phyloP scores from a whole-genome alignment of 2,888 invertebrate genomes.

The Eupeodes latifasciatus region DNA sequence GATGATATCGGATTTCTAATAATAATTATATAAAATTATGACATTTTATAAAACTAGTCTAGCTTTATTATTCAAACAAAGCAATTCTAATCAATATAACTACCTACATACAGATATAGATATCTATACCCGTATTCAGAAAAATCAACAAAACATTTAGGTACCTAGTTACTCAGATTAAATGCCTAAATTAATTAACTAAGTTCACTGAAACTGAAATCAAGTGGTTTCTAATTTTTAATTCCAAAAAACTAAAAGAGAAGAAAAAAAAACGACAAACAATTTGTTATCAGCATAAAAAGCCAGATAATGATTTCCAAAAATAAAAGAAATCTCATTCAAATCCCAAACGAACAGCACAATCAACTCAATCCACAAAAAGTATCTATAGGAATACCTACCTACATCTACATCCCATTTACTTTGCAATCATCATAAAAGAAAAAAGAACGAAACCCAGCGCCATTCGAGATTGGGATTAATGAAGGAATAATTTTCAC shows the following conservation, averaged over 20 bases:
- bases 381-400: conserved; percentile 5
- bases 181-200: conserved; percentile 43
- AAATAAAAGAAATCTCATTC: conserved; percentile 19
- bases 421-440: conserved; percentile 57
- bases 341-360: conserved; percentile 31
- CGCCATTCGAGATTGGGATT: conserved; percentile 70
- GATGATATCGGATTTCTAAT: too few species aligned
- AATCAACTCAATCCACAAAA: conserved; percentile 17
- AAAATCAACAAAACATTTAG: conserved; percentile 16
- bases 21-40: too few species aligned
- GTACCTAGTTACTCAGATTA: conserved; percentile 19
- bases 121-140: conserved; percentile 40
- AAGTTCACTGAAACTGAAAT: conserved; percentile 32
- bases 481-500: conserved; percentile 73
- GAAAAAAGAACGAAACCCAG: conserved; percentile 36
- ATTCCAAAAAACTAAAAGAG: not conserved
- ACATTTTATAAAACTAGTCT: too few species aligned
- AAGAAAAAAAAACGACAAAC: conserved; percentile 13
- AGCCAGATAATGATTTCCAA: conserved; percentile 34
- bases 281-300: conserved; percentile 44
- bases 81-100: not conserved
- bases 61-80: not conserved
- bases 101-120: not conserved
- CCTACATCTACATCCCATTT: conserved; percentile 25
- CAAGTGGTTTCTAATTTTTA: conserved; percentile 56